phyloP scores from a whole-genome alignment of 1,140 invertebrate genomes.

The Globodera rostochiensis region DNA sequence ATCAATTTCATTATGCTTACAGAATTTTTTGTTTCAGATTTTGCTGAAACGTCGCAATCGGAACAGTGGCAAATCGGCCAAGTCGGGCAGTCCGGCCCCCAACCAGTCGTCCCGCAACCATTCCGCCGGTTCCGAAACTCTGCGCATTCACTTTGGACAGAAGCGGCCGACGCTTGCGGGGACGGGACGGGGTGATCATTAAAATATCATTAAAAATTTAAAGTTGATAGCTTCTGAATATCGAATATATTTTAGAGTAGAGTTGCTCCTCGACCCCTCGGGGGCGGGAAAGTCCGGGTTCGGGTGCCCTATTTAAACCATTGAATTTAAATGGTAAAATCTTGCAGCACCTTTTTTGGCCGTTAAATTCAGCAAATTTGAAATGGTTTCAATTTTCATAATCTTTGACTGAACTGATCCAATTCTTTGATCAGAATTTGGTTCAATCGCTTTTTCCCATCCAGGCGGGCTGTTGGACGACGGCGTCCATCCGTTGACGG shows the following conservation, averaged over 20 bases:
- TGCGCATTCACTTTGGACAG: conserved; percentile 63
- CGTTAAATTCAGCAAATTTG: too few relatives aligned
- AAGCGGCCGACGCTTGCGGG: conserved; percentile 13
- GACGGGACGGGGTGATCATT: neutral
- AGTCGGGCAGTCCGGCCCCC: conserved; percentile 22
- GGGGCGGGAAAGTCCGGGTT: neutral
- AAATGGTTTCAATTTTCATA: neutral
- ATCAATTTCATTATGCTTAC: too few relatives aligned
- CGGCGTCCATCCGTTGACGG: neutral
- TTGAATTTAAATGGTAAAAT: too few relatives aligned
- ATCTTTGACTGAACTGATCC: neutral
- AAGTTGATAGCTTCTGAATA: too few relatives aligned
- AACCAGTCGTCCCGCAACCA: conserved; percentile 33
- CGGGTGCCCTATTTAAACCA: neutral
- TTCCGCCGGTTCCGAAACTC: conserved; percentile 44
- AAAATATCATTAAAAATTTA: too few relatives aligned
- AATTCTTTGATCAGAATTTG: conserved; percentile 10
- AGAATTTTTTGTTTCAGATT: conserved; percentile 11
- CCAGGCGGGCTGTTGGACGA: neutral
- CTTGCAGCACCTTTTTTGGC: neutral
- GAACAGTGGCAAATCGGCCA: conserved; percentile 17
- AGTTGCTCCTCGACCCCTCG: too few relatives aligned
- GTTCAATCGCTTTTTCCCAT: neutral
- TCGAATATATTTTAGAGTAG: too few relatives aligned
- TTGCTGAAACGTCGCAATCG: conserved; percentile 23